Percentiles rank a stretch among this genome's conserved stretches.
These are phyloP conservation scores for Heliconius ethilla DNA, from an alignment of 2,888 invertebrate species.

Conservation along the genomic window DNA sequence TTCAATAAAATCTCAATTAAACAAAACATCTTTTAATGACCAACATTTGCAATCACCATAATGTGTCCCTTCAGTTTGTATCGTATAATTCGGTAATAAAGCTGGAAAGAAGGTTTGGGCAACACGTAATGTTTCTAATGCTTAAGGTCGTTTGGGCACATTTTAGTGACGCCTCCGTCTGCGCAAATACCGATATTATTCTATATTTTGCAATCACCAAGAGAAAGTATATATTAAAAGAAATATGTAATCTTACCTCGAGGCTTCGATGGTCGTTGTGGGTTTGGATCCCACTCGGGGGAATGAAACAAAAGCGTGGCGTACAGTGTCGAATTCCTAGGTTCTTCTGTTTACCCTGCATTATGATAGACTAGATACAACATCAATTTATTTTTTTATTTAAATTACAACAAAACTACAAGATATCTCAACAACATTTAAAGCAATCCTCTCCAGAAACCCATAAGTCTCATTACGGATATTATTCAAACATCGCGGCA, in stretches of 20 bases:
- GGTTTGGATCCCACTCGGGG: accelerated
- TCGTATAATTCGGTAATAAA: slow-evolving; percentile 40
- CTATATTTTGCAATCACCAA: slow-evolving; percentile 15
- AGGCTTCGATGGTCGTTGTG: not conserved
- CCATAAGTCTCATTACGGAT: not conserved
- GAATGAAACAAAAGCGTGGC: no score
- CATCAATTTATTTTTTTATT: not conserved
- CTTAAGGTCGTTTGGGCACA: slow-evolving; percentile 34
- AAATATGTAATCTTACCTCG: not conserved
- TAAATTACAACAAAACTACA: not conserved
- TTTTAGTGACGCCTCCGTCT: slow-evolving; percentile 16
- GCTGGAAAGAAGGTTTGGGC: slow-evolving; percentile 20
- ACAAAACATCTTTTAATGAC: not conserved
- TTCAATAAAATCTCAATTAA: not conserved
- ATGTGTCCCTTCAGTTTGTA: slow-evolving; percentile 21
- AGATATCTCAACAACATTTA: not conserved
- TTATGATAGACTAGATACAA: not conserved
- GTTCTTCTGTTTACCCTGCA: no score
- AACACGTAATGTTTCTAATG: slow-evolving; percentile 37
- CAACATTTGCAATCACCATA: slow-evolving; percentile 16
- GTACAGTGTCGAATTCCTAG: not conserved
- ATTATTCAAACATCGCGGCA: slow-evolving; percentile 3
- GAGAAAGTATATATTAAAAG: not conserved
- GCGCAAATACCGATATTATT: slow-evolving; percentile 8
- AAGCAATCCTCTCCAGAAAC: not conserved